phyloP scores from a whole-genome alignment of 1,140 invertebrate species.

The Drosophila baimaii region DNA sequence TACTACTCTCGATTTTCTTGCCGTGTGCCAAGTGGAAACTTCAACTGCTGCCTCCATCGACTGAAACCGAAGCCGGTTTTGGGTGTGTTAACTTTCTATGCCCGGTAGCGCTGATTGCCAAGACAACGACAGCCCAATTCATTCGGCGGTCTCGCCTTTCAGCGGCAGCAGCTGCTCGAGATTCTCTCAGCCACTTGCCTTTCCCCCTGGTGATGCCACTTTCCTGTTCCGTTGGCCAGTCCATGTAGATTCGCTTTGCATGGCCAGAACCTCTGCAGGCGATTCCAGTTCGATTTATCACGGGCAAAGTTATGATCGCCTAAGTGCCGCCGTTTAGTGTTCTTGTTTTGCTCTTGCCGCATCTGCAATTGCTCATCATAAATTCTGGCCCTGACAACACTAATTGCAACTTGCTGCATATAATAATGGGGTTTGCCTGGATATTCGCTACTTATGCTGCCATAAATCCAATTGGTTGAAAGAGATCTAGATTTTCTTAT shows the following conservation, averaged over 20 bases:
- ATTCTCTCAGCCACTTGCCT: constrained; percentile 19
- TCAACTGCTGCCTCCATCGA: constrained; percentile 51
- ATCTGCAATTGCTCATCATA: constrained; percentile 57
- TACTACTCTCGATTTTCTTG: background rate
- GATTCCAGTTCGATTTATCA: constrained; percentile 75
- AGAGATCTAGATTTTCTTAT: constrained; percentile 5
- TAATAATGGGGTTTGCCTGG: constrained; percentile 21
- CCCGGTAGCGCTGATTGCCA: constrained; percentile 77
- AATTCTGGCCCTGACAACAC: constrained; percentile 68
- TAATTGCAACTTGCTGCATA: constrained; percentile 57
- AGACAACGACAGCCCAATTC: constrained; percentile 70
- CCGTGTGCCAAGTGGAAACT: constrained; percentile 19
- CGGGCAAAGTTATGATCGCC: constrained; percentile 72
- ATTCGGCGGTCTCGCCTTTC: constrained; percentile 66
- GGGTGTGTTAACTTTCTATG: constrained; percentile 73
- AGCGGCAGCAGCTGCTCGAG: constrained; percentile 48
- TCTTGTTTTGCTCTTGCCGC: constrained; percentile 28
- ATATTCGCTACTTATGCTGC: constrained; percentile 17
- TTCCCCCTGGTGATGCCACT: background rate
- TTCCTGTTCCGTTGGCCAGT: constrained; percentile 15
- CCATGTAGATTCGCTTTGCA: constrained; percentile 47
- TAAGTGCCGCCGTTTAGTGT: constrained; percentile 75
- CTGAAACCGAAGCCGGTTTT: constrained; percentile 78
- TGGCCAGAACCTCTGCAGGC: constrained; percentile 56
- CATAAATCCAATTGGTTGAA: constrained; percentile 24